Evolutionary conservation across 2,797 vertebrate genomes (phyloP), one percentile per base, ranked within the genome.

Genomic region (Chaenodraco wilsoni): DNA sequence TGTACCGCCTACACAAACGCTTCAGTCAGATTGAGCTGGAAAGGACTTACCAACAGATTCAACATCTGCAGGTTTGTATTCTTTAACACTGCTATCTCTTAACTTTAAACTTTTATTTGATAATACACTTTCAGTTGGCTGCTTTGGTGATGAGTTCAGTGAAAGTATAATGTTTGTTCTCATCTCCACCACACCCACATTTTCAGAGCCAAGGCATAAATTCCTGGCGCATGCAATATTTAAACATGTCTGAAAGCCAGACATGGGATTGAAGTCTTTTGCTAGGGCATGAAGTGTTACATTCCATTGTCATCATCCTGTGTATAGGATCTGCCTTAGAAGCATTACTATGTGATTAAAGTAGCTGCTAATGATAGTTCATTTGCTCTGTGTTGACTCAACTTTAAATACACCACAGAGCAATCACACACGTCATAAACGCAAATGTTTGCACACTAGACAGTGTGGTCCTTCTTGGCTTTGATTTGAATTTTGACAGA

Each of bases 21-120:
- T 97, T 97, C 94, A 98, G 96, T 75, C 96, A 96, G 77, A 96
- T 98, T 41, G 96, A 98, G 88, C 88, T 99, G 88, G 96, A 97
- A 27, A 92, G 88, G 90, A 95, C 96, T 0, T 98, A 99, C 82
- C 85, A 84, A 40, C 96, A 98, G 87, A 99, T 99, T 50, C 93
- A 95, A 19, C 95, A 96, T 71, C 94, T 99, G 44, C 98, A 99
- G 97, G 98, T 98, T 85, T 54, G 92, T 71, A 15, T 43, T 16
- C 5, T 23, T n/a, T 17, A 0, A 23, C 33, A 1, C 3, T 5
- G 11, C 9, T 48, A 27, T 27, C 27, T 27, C 4, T 27, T 27
- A 27, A 27, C 4, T 27, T 5, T 27, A 27, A 27, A 27, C 27
- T 45, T 48, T 37, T 37, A 37, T 37, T 9, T 9, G 33, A 37